Conservation (phyloP, 2,113 vertebrate genomes). For the Arenaria interpres region DNA sequence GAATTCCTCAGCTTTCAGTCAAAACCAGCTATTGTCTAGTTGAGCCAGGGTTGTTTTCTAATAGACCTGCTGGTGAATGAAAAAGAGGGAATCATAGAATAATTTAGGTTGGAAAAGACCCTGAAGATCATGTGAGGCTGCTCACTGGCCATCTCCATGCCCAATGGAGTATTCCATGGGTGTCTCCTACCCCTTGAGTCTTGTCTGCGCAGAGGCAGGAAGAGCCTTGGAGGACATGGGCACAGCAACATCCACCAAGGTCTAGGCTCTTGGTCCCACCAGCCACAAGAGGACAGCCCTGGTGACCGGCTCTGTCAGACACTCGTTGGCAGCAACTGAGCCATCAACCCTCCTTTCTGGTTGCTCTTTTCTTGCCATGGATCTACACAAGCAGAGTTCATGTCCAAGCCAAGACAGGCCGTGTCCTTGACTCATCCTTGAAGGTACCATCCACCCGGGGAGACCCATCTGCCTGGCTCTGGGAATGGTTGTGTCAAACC, state of each 20-base stretch:
- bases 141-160: not conserved
- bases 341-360: not conserved
- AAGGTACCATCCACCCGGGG: not conserved
- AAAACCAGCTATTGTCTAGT: not conserved
- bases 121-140: not conserved
- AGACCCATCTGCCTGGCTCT: not conserved
- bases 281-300: not conserved
- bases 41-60: not conserved
- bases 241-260: not conserved
- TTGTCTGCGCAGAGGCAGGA: not conserved
- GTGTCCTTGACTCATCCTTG: not conserved
- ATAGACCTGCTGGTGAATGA: no score
- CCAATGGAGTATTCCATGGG: fast-evolving
- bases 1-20: not conserved
- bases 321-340: not conserved
- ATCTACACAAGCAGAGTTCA: not conserved
- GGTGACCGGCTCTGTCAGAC: not conserved
- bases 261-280: not conserved
- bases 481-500: not conserved
- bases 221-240: not conserved
- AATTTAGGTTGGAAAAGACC: not conserved
- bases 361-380: not conserved
- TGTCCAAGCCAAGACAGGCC: not conserved
- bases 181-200: not conserved
- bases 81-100: not conserved